Conservation (phyloP, 64 coral and sea anemone genomes). For the Actinia tenebrosa region DNA sequence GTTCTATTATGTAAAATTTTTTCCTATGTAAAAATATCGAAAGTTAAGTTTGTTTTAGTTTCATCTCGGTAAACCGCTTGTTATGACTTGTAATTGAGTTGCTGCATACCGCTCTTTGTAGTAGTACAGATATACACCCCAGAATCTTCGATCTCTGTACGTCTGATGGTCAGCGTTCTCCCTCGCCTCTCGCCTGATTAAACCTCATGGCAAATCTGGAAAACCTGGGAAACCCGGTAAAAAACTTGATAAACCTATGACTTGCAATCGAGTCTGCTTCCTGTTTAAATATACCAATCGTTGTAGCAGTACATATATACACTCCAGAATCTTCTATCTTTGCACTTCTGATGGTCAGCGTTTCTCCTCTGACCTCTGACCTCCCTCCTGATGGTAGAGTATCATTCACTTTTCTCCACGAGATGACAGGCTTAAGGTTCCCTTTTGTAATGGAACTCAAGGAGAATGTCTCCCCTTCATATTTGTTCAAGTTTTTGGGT, state of each 20-base stretch:
- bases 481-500: background rate
- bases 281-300: background rate
- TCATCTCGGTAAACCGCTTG: too few species aligned
- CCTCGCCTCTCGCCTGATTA: too few species aligned
- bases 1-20: too few species aligned
- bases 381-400: constrained; percentile 15
- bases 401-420: background rate
- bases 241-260: background rate
- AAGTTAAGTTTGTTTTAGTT: too few species aligned
- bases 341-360: constrained; percentile 9
- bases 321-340: constrained; percentile 13
- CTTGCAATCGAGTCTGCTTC: background rate
- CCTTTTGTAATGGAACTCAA: background rate
- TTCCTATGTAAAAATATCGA: too few species aligned
- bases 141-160: too few species aligned
- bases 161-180: too few species aligned
- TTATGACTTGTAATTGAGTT: too few species aligned
- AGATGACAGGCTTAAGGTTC: background rate
- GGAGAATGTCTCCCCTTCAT: background rate
- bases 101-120: too few species aligned
- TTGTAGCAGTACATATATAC: constrained; percentile 39
- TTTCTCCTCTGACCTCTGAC: background rate
- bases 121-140: too few species aligned
- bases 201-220: too few species aligned
- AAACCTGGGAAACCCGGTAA: too few species aligned